These are phyloP conservation scores for Sclerurus mexicanus DNA, from an alignment of 2,113 vertebrate species.

Conservation along the genomic window DNA sequence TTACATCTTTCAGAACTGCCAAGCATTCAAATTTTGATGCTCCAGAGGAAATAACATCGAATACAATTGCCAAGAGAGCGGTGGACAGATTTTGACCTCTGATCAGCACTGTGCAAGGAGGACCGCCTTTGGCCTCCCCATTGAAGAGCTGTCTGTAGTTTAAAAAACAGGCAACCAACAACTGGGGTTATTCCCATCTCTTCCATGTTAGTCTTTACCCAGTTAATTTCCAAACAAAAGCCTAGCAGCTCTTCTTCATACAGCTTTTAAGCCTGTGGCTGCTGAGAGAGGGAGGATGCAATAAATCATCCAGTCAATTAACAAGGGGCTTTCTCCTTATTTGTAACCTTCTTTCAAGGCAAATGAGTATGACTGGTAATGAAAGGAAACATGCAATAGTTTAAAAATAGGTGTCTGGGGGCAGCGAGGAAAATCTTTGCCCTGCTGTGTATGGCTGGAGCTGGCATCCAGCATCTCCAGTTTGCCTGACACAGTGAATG, in stretches of 20 bases:
- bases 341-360: slow-evolving; percentile 25
- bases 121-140: background rate
- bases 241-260: background rate
- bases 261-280: background rate
- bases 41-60: background rate
- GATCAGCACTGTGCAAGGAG: background rate
- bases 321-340: slow-evolving; percentile 17
- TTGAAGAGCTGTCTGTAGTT: background rate
- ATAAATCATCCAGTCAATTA: slow-evolving; percentile 32
- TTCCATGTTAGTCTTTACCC: background rate
- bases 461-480: background rate
- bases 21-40: fast-evolving
- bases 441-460: background rate
- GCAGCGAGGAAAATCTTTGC: background rate
- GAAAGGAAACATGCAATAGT: background rate
- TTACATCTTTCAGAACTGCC: background rate
- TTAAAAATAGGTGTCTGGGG: slow-evolving; percentile 4
- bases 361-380: background rate
- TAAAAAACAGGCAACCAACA: background rate
- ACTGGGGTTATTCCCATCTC: background rate
- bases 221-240: background rate
- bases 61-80: fast-evolving
- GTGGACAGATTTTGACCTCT: background rate
- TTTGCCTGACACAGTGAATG: background rate
- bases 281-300: background rate